Conservation (phyloP, 2,888 invertebrate species). For the Sceliomorpha sp. region DNA sequence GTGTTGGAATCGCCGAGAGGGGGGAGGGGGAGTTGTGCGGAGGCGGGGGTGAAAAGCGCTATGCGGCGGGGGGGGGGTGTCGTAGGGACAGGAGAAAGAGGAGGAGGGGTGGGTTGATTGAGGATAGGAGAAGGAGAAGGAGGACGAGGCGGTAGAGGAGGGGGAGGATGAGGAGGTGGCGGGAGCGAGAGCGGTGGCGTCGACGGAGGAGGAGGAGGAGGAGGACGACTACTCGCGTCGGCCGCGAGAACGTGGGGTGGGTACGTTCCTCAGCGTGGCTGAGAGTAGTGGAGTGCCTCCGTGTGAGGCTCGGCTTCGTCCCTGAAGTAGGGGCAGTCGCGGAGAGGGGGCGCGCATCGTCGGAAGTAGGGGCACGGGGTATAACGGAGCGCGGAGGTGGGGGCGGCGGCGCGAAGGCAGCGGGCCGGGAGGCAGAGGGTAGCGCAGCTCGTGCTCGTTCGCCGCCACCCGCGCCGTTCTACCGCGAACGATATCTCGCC, state of each 20-base stretch:
- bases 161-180: slow-evolving; percentile 74
- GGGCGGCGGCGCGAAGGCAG: slow-evolving; percentile 25
- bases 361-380: slow-evolving; percentile 60
- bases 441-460: too few relatives aligned
- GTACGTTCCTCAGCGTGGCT: slow-evolving; percentile 75
- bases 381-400: slow-evolving; percentile 36
- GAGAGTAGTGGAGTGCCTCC: too few relatives aligned
- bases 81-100: too few relatives aligned
- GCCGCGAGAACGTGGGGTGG: slow-evolving; percentile 76
- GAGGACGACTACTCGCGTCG: slow-evolving; percentile 72
- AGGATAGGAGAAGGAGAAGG: slow-evolving; percentile 72
- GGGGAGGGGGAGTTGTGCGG: slow-evolving; percentile 54
- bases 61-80: too few relatives aligned
- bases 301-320: too few relatives aligned
- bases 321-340: slow-evolving; percentile 59
- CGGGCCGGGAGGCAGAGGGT: slow-evolving; percentile 13
- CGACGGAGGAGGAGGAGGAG: slow-evolving; percentile 80
- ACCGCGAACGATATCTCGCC: slow-evolving; percentile 70
- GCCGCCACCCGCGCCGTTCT: slow-evolving; percentile 68
- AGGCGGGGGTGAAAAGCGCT: slow-evolving; percentile 78
- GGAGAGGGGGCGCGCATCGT: slow-evolving; percentile 75
- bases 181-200: too few relatives aligned
- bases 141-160: slow-evolving; percentile 42
- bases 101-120: too few relatives aligned
- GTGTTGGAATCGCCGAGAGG: slow-evolving; percentile 42